These are phyloP conservation scores for Pseudoatta argentina DNA, from an alignment of 1,140 invertebrate species.

Conservation along the genomic window DNA sequence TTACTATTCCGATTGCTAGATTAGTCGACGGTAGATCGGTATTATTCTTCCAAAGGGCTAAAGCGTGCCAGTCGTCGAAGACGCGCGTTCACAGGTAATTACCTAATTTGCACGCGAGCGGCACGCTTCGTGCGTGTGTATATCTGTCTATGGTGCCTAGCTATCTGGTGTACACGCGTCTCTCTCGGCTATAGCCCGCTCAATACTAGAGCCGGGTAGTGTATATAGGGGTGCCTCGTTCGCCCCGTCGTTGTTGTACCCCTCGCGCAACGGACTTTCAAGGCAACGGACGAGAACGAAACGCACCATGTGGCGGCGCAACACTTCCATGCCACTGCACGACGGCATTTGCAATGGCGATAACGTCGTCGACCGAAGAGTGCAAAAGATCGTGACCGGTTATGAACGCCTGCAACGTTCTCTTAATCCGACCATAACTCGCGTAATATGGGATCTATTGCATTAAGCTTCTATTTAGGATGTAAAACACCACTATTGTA, in stretches of 20 bases:
- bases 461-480: background rate
- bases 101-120: slow-evolving; percentile 55
- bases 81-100: slow-evolving; percentile 27
- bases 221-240: slow-evolving; percentile 57
- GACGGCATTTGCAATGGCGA: slow-evolving; percentile 50
- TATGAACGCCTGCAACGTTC: background rate
- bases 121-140: slow-evolving; percentile 41
- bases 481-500: background rate
- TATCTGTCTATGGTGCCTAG: slow-evolving; percentile 8
- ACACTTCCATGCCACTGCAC: slow-evolving; percentile 36
- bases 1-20: background rate
- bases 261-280: slow-evolving; percentile 74
- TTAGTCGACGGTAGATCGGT: background rate
- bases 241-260: slow-evolving; percentile 55
- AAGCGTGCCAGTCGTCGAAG: background rate
- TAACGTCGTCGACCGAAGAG: slow-evolving; percentile 37
- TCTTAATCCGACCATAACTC: slow-evolving; percentile 5
- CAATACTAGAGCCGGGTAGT: slow-evolving; percentile 37
- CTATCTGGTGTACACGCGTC: slow-evolving; percentile 43
- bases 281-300: slow-evolving; percentile 77
- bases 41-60: background rate
- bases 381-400: slow-evolving; percentile 26
- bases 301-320: slow-evolving; percentile 57
- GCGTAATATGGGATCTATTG: background rate
- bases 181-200: slow-evolving; percentile 20